phyloP scores from a whole-genome alignment of 2,797 vertebrate genomes.

The Ficedula albicollis region DNA sequence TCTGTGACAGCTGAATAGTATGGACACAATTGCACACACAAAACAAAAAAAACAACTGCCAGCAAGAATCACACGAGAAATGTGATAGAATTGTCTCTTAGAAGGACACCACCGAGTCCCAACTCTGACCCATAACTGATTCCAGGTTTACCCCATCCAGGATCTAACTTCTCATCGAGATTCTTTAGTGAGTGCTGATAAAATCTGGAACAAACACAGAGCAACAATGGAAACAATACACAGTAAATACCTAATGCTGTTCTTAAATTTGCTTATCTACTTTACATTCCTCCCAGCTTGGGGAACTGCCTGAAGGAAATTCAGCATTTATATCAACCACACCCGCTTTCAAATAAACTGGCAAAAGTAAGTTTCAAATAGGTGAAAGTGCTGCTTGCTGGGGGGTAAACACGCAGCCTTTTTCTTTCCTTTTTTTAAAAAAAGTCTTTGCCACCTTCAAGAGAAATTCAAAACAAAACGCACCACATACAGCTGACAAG shows the following conservation, averaged over 20 bases:
- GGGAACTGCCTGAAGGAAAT: background rate
- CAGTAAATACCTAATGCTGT: background rate
- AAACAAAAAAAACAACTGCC: background rate
- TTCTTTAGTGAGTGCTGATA: background rate
- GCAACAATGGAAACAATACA: background rate
- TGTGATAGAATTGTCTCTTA: background rate
- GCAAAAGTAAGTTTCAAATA: background rate
- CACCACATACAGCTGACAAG: background rate
- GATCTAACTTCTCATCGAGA: background rate
- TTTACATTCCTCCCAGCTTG: background rate
- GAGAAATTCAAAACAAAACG: background rate
- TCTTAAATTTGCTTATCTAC: background rate
- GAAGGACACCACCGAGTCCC: background rate
- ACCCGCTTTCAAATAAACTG: background rate
- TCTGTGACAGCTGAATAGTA: background rate
- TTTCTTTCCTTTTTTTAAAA: too few relatives aligned
- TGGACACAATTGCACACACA: background rate
- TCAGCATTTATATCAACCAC: background rate
- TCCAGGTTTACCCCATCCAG: background rate
- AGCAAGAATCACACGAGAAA: background rate
- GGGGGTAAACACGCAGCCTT: background rate
- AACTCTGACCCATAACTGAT: background rate
- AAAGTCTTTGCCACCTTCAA: background rate
- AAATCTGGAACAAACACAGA: background rate
- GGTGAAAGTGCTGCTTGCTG: background rate